Conservation (phyloP, 1,140 invertebrate genomes). For the Bombus turneri region DNA sequence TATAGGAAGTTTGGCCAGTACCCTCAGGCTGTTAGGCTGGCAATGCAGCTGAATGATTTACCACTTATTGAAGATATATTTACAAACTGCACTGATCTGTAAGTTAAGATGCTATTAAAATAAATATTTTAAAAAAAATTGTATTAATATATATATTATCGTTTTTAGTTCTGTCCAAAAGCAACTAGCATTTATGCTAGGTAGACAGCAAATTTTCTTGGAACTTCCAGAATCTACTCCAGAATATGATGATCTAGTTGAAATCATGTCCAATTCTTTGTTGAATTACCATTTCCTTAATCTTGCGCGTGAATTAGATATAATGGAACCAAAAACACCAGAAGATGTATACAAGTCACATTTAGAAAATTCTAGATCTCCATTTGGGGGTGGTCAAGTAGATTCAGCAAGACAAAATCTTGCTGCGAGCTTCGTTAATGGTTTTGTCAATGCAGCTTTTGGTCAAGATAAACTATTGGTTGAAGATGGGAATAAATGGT, state of each 20-base stretch:
- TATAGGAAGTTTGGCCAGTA: conserved; percentile 97
- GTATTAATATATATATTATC: background rate
- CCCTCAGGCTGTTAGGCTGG: conserved; percentile 96
- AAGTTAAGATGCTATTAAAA: conserved; percentile 81
- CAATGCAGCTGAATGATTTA: conserved; percentile 97
- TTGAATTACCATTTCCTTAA: conserved; percentile 98
- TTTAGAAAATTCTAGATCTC: conserved; percentile 94
- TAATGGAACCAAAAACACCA: conserved; percentile 99
- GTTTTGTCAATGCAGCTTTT: conserved; percentile 99
- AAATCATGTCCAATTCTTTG: conserved; percentile 98
- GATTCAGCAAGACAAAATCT: conserved; percentile 98
- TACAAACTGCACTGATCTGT: conserved; percentile 92
- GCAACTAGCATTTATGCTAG: conserved; percentile 98
- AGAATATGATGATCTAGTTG: conserved; percentile 95
- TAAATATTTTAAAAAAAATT: background rate
- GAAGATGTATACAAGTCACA: conserved; percentile 99
- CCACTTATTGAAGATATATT: conserved; percentile 94
- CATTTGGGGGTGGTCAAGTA: conserved; percentile 92
- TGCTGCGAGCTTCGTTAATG: conserved; percentile 99
- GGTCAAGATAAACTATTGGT: conserved; percentile 98
- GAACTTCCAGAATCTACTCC: conserved; percentile 88
- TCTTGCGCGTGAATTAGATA: conserved; percentile 98
- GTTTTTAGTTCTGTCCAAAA: conserved; percentile 91
- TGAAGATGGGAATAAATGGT: conserved; percentile 99
- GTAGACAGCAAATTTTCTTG: conserved; percentile 96